phyloP scores from a whole-genome alignment of 2,797 vertebrate species.

The Tokudaia tokunoshimensis region DNA sequence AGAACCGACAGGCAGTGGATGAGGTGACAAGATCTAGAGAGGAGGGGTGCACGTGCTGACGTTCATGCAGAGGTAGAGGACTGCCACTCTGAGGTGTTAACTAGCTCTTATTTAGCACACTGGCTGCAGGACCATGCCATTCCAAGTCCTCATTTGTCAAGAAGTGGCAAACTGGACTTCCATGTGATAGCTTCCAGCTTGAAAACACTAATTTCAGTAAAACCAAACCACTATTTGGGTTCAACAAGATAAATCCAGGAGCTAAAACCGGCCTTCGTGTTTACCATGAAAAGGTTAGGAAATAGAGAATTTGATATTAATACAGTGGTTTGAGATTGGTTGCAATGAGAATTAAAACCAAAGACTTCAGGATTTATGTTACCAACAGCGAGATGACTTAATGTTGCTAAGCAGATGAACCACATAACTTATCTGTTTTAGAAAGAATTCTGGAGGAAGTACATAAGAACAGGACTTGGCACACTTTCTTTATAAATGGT shows the following conservation, averaged over 20 bases:
- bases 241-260: background rate
- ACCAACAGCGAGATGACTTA: background rate
- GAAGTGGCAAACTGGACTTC: background rate
- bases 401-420: background rate
- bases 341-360: background rate
- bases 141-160: background rate
- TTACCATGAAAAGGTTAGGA: background rate
- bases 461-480: background rate
- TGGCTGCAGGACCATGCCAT: background rate
- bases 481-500: slow-evolving; percentile 7
- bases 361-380: slow-evolving; percentile 22
- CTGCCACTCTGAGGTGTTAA: no score
- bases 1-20: background rate
- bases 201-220: slow-evolving; percentile 19
- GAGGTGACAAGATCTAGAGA: background rate
- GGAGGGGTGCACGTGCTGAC: no score
- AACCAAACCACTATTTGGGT: background rate
- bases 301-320: slow-evolving; percentile 19
- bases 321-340: background rate
- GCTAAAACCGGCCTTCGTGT: background rate
- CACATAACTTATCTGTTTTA: background rate
- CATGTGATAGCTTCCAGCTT: background rate
- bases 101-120: background rate
- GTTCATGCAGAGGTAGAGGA: background rate
- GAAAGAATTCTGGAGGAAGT: slow-evolving; percentile 38